Evolutionary conservation across 2,888 invertebrate genomes (phyloP).

Genomic region (Acronicta leporina): DNA sequence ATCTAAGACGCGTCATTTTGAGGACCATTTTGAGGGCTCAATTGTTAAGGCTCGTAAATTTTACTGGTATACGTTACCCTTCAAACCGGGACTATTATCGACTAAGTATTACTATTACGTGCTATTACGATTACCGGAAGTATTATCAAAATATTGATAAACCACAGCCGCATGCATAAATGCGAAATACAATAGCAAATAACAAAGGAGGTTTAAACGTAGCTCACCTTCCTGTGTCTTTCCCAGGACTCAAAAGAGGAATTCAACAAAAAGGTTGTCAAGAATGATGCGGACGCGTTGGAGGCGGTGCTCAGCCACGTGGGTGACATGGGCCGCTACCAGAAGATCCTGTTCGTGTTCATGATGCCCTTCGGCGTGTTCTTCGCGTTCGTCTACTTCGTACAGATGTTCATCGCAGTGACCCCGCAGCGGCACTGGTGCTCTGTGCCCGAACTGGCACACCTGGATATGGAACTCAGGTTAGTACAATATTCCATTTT

Average conservation of each 20-base stretch:
- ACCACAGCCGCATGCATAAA: too few species aligned
- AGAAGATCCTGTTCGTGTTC: constrained; percentile 73
- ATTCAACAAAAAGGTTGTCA: constrained; percentile 25
- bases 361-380: constrained; percentile 81
- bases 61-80: too few species aligned
- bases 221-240: not conserved
- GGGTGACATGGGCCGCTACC: constrained; percentile 80
- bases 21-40: too few species aligned
- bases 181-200: not conserved
- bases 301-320: constrained; percentile 76
- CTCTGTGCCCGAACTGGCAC: constrained; percentile 73
- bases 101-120: too few species aligned
- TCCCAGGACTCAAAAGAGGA: constrained; percentile 39
- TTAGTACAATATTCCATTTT: constrained; percentile 32
- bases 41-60: too few species aligned
- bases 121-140: too few species aligned
- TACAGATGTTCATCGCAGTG: constrained; percentile 82
- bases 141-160: too few species aligned
- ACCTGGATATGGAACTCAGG: constrained; percentile 73
- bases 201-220: not conserved
- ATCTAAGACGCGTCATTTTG: too few species aligned
- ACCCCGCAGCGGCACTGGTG: constrained; percentile 82
- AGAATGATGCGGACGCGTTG: constrained; percentile 65
- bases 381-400: constrained; percentile 81
- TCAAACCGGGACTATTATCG: too few species aligned